These are phyloP conservation scores for Marcusenius ussheri DNA, from an alignment of 2,113 vertebrate species.

Conservation along the genomic window DNA sequence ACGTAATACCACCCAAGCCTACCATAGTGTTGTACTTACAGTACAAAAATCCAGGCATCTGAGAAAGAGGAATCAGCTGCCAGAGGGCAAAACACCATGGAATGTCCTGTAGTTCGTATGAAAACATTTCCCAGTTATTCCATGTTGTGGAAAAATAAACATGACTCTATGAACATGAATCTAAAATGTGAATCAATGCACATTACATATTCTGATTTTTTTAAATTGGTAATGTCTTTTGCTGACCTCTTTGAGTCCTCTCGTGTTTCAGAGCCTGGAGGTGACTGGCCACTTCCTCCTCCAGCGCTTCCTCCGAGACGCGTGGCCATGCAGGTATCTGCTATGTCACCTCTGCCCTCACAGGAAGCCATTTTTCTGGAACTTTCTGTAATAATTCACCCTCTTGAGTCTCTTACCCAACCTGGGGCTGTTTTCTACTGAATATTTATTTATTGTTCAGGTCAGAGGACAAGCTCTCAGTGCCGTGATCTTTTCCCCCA, in stretches of 20 bases:
- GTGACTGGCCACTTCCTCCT: constrained; percentile 73
- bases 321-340: constrained; percentile 69
- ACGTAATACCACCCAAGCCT: background rate
- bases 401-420: background rate
- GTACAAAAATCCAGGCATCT: background rate
- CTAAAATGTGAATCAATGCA: background rate
- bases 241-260: constrained; percentile 13
- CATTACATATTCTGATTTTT: background rate
- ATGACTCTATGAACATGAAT: background rate
- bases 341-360: background rate
- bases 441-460: background rate
- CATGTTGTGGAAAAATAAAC: constrained; percentile 16
- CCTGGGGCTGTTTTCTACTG: background rate
- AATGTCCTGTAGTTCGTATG: background rate
- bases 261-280: constrained; percentile 57
- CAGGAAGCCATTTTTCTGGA: background rate
- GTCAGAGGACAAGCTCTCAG: background rate
- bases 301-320: constrained; percentile 87
- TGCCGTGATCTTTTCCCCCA: background rate
- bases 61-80: constrained; percentile 10
- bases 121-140: background rate
- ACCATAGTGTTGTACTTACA: background rate
- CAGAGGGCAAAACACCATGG: background rate
- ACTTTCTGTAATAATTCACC: background rate
- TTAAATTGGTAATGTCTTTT: background rate